Evolutionary conservation across 2,797 vertebrate genomes (phyloP).

Genomic region (Chiloscyllium punctatum): DNA sequence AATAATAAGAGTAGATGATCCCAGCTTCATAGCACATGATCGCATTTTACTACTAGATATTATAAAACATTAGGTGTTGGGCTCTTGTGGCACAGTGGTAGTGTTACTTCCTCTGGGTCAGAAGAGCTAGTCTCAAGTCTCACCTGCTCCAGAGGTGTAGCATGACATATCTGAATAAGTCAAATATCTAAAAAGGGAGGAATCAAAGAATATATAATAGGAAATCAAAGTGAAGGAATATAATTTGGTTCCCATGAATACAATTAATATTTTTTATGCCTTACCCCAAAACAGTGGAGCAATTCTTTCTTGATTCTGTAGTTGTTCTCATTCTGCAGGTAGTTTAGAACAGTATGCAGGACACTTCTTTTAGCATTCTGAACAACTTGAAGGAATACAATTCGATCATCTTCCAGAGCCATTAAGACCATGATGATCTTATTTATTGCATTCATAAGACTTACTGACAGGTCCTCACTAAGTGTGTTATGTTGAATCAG

Average conservation of each 20-base stretch:
- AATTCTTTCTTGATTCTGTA: conserved; percentile 60
- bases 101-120: too few relatives aligned
- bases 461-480: conserved; percentile 44
- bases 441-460: conserved; percentile 53
- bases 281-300: conserved; percentile 71
- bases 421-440: conserved; percentile 57
- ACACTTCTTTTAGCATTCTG: conserved; percentile 55
- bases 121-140: too few relatives aligned
- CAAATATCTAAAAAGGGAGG: not conserved
- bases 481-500: conserved; percentile 49
- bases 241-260: not conserved
- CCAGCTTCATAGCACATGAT: not conserved
- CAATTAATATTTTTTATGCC: not conserved
- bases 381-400: conserved; percentile 51
- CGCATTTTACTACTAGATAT: not conserved
- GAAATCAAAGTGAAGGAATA: not conserved
- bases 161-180: too few relatives aligned
- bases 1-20: not conserved
- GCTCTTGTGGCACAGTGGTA: too few relatives aligned
- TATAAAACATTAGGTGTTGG: not conserved
- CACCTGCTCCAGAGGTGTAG: too few relatives aligned
- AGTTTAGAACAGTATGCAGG: conserved; percentile 50
- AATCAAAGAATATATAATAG: not conserved
- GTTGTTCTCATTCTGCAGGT: conserved; percentile 53
- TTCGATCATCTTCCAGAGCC: conserved; percentile 57